Conservation (phyloP, 2,888 invertebrate genomes). For the Microctonus hyperodae region DNA sequence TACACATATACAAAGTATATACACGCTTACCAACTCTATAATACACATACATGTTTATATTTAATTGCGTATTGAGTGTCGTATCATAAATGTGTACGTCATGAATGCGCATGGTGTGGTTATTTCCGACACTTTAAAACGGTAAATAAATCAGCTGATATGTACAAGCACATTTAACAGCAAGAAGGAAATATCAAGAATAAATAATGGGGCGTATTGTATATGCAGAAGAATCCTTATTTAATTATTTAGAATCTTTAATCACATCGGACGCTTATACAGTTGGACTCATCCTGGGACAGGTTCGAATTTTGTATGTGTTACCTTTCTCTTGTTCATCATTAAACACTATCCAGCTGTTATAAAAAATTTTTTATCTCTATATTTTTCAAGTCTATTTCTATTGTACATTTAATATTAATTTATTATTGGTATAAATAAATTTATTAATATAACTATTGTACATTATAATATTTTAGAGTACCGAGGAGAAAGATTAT, state of each 20-base stretch:
- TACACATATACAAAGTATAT: too few relatives aligned
- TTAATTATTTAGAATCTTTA: conserved; percentile 73
- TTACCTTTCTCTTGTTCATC: conserved; percentile 36
- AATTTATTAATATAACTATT: too few relatives aligned
- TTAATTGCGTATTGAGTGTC: too few relatives aligned
- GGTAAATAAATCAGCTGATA: conserved; percentile 27
- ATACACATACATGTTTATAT: too few relatives aligned
- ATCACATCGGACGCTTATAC: conserved; percentile 71
- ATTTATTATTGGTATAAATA: too few relatives aligned
- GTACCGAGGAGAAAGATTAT: conserved; percentile 73
- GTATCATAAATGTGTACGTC: too few relatives aligned
- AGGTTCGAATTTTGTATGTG: conserved; percentile 66
- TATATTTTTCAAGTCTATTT: not conserved
- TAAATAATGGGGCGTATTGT: conserved; percentile 72
- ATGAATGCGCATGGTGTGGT: too few relatives aligned
- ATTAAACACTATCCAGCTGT: conserved; percentile 26
- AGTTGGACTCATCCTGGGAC: conserved; percentile 80
- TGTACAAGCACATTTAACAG: conserved; percentile 3
- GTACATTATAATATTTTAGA: conserved; percentile 62
- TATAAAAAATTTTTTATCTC: not conserved
- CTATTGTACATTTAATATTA: not conserved
- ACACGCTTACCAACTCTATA: too few relatives aligned
- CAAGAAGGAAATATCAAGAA: conserved; percentile 1
- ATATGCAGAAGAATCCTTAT: conserved; percentile 73
- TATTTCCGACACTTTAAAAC: not conserved